Evolutionary conservation across 2,113 vertebrate genomes (phyloP).

Genomic region (Phalacrocorax pelagicus): DNA sequence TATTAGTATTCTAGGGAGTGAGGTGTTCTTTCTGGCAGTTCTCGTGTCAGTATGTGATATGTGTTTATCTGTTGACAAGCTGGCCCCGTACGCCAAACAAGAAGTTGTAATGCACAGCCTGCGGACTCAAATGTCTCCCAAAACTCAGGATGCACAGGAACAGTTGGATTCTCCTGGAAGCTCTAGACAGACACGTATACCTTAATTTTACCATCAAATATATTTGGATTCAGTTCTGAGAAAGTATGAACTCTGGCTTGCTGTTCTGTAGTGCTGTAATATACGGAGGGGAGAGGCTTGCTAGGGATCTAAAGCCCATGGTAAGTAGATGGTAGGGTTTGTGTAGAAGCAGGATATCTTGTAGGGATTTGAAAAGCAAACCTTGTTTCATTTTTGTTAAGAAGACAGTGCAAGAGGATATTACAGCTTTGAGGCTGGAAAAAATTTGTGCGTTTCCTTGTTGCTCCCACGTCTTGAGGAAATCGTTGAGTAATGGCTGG

Average conservation of each 20-base stretch:
- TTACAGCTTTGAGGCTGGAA: background rate
- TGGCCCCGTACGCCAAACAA: background rate
- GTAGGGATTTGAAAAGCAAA: background rate
- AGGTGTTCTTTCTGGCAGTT: background rate
- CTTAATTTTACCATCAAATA: background rate
- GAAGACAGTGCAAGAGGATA: background rate
- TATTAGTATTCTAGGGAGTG: background rate
- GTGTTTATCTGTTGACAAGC: constrained; percentile 13
- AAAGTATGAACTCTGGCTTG: background rate
- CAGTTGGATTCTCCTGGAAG: background rate
- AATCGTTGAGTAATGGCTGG: background rate
- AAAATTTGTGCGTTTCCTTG: background rate
- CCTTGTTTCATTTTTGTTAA: background rate
- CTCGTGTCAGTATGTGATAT: background rate
- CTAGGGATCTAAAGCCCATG: background rate
- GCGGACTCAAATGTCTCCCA: background rate
- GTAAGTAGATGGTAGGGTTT: background rate
- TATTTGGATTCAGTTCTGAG: background rate
- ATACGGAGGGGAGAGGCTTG: background rate
- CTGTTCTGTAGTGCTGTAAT: background rate
- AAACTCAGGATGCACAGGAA: background rate
- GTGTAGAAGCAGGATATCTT: background rate
- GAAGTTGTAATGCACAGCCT: background rate
- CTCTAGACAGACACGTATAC: background rate
- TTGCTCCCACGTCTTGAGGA: background rate